phyloP scores from a whole-genome alignment of 2,888 invertebrate genomes.

The Acanthosepion pharaonis region DNA sequence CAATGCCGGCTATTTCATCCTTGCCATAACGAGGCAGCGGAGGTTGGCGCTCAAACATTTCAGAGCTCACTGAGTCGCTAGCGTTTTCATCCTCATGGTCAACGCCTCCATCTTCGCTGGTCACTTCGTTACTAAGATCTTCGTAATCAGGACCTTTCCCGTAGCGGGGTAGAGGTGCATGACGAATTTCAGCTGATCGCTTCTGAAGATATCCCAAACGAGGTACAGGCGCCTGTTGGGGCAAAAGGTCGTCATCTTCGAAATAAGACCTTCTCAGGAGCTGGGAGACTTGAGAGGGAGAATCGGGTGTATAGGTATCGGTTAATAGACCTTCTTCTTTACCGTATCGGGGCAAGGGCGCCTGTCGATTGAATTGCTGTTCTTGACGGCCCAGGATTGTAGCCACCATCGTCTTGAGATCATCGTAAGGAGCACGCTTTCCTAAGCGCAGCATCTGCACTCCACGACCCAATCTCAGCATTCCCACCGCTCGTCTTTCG shows the following conservation, averaged over 20 bases:
- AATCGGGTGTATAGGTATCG: background rate
- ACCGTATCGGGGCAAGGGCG: slow-evolving; percentile 60
- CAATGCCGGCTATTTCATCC: background rate
- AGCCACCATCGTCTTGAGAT: background rate
- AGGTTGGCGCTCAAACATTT: background rate
- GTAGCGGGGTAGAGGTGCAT: background rate
- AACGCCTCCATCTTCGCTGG: background rate
- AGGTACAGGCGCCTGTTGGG: background rate
- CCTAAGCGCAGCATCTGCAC: slow-evolving; percentile 66
- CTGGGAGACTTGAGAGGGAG: background rate
- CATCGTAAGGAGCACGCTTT: slow-evolving; percentile 50
- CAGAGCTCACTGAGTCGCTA: background rate
- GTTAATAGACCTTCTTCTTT: slow-evolving; percentile 52
- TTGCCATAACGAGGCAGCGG: background rate
- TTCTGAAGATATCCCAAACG: background rate
- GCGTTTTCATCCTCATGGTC: background rate
- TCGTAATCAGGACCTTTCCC: slow-evolving; percentile 10
- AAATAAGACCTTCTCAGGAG: background rate
- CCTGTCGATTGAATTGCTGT: slow-evolving; percentile 51
- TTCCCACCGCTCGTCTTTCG: slow-evolving; percentile 58
- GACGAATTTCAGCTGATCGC: background rate
- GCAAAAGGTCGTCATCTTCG: background rate
- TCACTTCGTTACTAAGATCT: background rate
- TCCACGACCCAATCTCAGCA: slow-evolving; percentile 61
- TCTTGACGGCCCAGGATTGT: background rate